Evolutionary conservation across 2,888 invertebrate species (phyloP).

Genomic region (Tetranychus piercei): DNA sequence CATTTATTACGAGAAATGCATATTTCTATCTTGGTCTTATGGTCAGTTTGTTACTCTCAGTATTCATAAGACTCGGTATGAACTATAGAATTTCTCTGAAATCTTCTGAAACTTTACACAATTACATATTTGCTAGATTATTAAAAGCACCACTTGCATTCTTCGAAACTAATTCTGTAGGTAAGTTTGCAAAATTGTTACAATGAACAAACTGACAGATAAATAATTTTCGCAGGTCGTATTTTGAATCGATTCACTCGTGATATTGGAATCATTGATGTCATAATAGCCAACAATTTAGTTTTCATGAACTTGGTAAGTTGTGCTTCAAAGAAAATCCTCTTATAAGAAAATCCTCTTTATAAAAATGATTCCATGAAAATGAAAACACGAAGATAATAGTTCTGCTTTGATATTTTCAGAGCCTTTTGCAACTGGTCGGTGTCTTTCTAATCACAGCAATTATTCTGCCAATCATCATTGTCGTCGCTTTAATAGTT

Average conservation of each 20-base stretch:
- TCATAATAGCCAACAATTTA: not conserved
- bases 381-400: too few relatives aligned
- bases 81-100: slow-evolving; percentile 24
- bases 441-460: not conserved
- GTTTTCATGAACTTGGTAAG: not conserved
- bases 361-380: too few relatives aligned
- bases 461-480: slow-evolving; percentile 33
- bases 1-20: not conserved
- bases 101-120: slow-evolving; percentile 26
- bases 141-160: slow-evolving; percentile 31
- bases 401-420: not conserved
- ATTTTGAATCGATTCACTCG: slow-evolving; percentile 14
- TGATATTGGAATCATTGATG: slow-evolving; percentile 14
- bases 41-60: not conserved
- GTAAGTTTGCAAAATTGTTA: slow-evolving; percentile 24
- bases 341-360: too few relatives aligned
- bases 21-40: not conserved
- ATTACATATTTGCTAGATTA: slow-evolving; percentile 31
- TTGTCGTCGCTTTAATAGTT: slow-evolving; percentile 38
- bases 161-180: slow-evolving; percentile 38
- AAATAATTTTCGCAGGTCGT: slow-evolving; percentile 17
- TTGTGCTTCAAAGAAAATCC: not conserved
- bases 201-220: not conserved
- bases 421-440: not conserved
- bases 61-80: not conserved